Base-by-base conservation (phyloP, 2,113 vertebrate species). In the Etia nguti region DNA sequence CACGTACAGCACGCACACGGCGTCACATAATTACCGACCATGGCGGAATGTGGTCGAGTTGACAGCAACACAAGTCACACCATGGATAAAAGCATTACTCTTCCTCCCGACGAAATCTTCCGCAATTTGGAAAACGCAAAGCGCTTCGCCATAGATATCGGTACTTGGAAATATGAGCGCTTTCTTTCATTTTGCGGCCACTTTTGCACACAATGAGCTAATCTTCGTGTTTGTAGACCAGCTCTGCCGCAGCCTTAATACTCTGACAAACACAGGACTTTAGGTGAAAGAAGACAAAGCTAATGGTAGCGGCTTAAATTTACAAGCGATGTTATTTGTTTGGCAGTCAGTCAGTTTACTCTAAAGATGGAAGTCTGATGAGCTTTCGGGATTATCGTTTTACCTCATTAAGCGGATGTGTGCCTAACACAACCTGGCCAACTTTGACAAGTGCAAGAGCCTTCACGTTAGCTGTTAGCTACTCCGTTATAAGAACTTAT, bases 141-240 rank as follows among this genome's bases (percentile, higher is more conserved):
- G 94, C 97, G 97, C 84, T 99, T 99, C 95, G 98, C 98, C 82
- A 99, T 99, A 90, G 98, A 99, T 91, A 99, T 99, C 96, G 98
- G 98, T 99, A 97, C 59, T 60, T n/a, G 54, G 1, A 8, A 16
- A 73, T 59, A 5, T 34, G 3, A 13, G 34, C 6, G 16, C 57
- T 79, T 48, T 15, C 8, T 31, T 10, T 4, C 0, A 48, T 46
- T 18, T 8, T 15, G 56, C 4, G 0, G 20, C 34, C 43, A 62
- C 41, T 89, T 88, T 38, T 34, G 59, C 10, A 43, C 59, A n/a
- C 83, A 46, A 59, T 62, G 2, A 5, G 83, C 82, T 88, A 84
- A 85, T 79, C 34, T 68, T n/a, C 34, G 13, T 79, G 56, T 84
- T 57, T 31, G 6, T 24, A 9, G 52, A 79, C 7, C 65, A 79